phyloP scores from a whole-genome alignment of 2,888 invertebrate species.

The Drymonia ruficornis region DNA sequence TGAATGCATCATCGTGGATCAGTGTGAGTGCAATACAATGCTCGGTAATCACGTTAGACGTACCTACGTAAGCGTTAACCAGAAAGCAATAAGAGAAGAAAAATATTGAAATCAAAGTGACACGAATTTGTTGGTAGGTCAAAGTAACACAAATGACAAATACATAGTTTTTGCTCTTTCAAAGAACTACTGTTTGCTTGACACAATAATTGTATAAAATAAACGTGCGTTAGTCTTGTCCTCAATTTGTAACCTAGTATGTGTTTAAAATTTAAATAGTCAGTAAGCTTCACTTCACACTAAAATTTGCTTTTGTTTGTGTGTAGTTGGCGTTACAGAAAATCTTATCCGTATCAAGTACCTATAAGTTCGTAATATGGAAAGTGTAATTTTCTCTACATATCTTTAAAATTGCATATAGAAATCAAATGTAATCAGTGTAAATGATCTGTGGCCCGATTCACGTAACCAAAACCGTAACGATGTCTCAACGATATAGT shows the following conservation, averaged over 20 bases:
- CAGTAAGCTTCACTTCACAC: no score
- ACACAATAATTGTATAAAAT: no score
- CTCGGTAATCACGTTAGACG: neutral
- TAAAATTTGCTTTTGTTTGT: neutral
- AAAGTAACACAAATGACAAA: neutral
- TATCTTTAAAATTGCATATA: neutral
- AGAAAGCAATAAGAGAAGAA: neutral
- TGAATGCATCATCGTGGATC: neutral
- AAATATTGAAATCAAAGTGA: neutral
- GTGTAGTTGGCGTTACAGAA: neutral
- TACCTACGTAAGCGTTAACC: neutral
- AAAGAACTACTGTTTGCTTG: neutral
- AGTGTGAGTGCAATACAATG: neutral
- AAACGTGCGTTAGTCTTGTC: no score
- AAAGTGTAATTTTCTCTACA: constrained; percentile 1
- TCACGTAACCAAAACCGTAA: no score
- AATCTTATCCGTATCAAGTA: neutral
- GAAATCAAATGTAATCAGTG: neutral
- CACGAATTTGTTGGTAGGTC: neutral
- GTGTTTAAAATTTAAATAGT: no score
- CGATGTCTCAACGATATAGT: no score
- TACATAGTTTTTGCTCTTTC: neutral
- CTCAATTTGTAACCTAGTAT: no score
- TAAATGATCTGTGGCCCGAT: no score
- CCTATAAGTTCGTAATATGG: neutral